These are phyloP conservation scores for Pseudochirops cupreus DNA, from an alignment of 2,797 vertebrate genomes.

Conservation along the genomic window DNA sequence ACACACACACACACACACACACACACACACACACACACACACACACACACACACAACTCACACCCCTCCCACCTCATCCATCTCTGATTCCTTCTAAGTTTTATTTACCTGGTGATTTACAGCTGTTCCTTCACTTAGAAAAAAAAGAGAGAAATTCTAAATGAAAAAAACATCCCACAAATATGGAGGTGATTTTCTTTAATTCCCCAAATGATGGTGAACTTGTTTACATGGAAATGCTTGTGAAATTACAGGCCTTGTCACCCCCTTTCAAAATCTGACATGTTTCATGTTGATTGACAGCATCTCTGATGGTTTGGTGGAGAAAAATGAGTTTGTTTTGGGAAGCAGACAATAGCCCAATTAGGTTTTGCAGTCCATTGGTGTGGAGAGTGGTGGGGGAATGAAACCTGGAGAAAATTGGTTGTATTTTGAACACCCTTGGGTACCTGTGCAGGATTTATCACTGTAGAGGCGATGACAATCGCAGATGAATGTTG, in stretches of 20 bases:
- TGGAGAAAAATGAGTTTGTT: slow-evolving; percentile 82
- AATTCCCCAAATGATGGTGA: not conserved
- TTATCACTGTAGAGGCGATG: slow-evolving; percentile 75
- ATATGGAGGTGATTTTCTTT: slow-evolving; percentile 26
- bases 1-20: not conserved
- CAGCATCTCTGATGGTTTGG: slow-evolving; percentile 76
- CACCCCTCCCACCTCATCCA: not conserved
- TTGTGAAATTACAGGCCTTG: slow-evolving; percentile 38
- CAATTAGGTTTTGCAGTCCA: slow-evolving; percentile 77
- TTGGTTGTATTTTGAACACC: slow-evolving; percentile 54
- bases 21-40: not conserved
- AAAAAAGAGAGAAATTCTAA: slow-evolving; percentile 20
- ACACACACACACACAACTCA: too few species aligned
- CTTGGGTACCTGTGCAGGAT: slow-evolving; percentile 67
- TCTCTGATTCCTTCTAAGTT: slow-evolving; percentile 66
- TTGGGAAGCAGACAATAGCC: slow-evolving; percentile 76
- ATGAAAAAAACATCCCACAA: slow-evolving; percentile 27
- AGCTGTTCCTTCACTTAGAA: slow-evolving; percentile 59
- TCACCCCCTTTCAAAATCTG: slow-evolving; percentile 59
- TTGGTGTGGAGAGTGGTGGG: slow-evolving; percentile 50
- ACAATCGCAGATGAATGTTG: slow-evolving; percentile 65
- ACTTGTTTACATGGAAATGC: slow-evolving; percentile 39
- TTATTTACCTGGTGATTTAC: slow-evolving; percentile 71
- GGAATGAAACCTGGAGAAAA: slow-evolving; percentile 69
- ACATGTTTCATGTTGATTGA: slow-evolving; percentile 70